Evolutionary conservation across 2,113 vertebrate genomes (phyloP).

Genomic region (Sapajus apella): DNA sequence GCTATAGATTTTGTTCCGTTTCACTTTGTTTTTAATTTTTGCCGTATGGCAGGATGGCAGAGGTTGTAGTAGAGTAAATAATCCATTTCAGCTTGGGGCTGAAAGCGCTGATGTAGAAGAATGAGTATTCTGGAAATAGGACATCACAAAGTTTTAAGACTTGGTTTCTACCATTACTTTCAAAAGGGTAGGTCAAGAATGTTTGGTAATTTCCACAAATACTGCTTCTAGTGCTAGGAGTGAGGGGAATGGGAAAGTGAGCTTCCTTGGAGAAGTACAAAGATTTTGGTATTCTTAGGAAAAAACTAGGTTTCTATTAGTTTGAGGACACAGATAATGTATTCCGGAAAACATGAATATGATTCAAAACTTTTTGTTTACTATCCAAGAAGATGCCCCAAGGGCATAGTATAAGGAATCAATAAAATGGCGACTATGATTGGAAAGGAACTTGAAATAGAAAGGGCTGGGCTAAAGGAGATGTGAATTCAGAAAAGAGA

Average conservation of each 20-base stretch:
- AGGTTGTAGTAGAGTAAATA: background rate
- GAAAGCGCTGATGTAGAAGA: background rate
- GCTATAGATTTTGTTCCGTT: background rate
- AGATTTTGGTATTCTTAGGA: background rate
- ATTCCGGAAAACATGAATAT: background rate
- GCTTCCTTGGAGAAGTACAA: background rate
- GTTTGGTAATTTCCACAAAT: background rate
- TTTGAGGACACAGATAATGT: background rate
- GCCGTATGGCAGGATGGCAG: background rate
- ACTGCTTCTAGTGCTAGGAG: background rate
- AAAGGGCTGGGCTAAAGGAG: background rate
- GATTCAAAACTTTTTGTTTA: background rate
- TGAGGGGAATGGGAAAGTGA: rapidly evolving
- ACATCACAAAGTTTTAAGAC: background rate
- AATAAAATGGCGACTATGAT: background rate
- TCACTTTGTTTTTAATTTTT: background rate
- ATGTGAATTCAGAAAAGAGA: background rate
- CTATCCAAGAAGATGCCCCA: background rate
- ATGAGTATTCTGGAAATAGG: background rate
- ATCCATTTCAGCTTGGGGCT: background rate
- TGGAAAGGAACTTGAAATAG: background rate
- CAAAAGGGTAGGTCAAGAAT: background rate
- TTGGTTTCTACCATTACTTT: background rate
- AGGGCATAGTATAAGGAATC: background rate
- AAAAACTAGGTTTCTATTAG: background rate